Evolutionary conservation across 2,888 invertebrate genomes (phyloP).

Genomic region (Agrochola lychnidis): DNA sequence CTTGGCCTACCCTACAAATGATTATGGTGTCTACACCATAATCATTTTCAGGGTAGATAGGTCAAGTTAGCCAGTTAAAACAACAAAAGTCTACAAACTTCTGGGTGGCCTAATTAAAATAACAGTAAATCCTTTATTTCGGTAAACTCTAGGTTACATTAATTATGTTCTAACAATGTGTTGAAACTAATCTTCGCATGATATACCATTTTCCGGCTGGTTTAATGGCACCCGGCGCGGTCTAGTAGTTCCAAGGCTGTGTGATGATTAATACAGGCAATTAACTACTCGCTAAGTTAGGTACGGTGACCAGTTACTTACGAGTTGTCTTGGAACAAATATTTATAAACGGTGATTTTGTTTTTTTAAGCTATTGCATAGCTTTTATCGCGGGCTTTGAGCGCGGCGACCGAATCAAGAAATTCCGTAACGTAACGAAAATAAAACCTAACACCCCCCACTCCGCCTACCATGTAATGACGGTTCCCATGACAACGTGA

Average conservation of each 20-base stretch:
- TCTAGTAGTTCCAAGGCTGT: conserved; percentile 69
- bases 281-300: conserved; percentile 50
- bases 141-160: conserved; percentile 26
- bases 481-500: no score
- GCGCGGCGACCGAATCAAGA: no score
- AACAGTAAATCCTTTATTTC: conserved; percentile 7
- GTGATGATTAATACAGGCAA: conserved; percentile 49
- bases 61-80: no score
- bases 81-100: neutral
- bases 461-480: no score
- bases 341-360: no score
- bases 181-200: conserved; percentile 54
- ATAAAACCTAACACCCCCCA: no score
- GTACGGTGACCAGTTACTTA: conserved; percentile 42
- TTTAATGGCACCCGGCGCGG: conserved; percentile 47
- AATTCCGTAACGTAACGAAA: no score
- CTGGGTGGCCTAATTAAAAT: conserved; percentile 6
- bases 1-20: no score
- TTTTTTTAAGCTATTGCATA: no score
- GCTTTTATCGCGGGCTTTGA: no score
- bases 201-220: conserved; percentile 62
- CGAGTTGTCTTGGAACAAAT: neutral
- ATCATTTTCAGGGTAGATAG: no score
- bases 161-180: conserved; percentile 49
- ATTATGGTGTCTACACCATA: no score